Percentiles rank a stretch among this genome's conserved stretches.
phyloP scores from a whole-genome alignment of 2,797 vertebrate species.

The Naso thynnoides region DNA sequence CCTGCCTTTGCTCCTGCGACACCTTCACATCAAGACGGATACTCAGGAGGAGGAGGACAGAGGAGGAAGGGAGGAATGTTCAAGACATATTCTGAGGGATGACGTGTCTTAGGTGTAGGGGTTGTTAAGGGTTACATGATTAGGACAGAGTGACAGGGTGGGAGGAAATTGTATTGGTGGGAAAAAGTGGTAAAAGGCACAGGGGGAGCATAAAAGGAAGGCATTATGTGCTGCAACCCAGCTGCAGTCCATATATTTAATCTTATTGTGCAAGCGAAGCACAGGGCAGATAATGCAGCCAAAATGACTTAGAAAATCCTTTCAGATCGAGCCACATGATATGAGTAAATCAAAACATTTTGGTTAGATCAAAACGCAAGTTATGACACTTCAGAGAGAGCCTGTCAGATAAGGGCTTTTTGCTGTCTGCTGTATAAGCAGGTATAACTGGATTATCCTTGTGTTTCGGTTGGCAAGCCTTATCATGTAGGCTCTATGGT shows the following conservation, averaged over 20 bases:
- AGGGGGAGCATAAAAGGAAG: conserved; percentile 37
- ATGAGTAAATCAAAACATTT: conserved; percentile 69
- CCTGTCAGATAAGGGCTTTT: conserved; percentile 69
- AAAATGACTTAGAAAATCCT: conserved; percentile 40
- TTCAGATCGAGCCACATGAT: conserved; percentile 47
- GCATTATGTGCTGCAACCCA: conserved; percentile 25
- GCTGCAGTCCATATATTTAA: conserved; percentile 44
- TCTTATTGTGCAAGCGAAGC: conserved; percentile 45
- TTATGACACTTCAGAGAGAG: conserved; percentile 51
- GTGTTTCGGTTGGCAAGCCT: conserved; percentile 76
- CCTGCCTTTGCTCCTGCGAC: conserved; percentile 61
- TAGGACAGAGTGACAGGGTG: conserved; percentile 31
- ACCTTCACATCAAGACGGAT: conserved; percentile 61
- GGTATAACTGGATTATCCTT: conserved; percentile 82
- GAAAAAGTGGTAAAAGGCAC: conserved; percentile 40
- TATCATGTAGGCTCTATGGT: conserved; percentile 70
- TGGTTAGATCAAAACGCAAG: conserved; percentile 61
- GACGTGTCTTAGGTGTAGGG: conserved; percentile 32
- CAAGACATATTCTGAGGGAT: conserved; percentile 32
- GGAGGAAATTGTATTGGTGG: conserved; percentile 16
- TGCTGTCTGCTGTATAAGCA: conserved; percentile 71
- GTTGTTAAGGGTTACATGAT: conserved; percentile 41
- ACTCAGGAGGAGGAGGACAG: conserved; percentile 18
- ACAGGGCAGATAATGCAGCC: conserved; percentile 32
- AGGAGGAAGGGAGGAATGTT: conserved; percentile 29